Conservation (phyloP, 2,888 invertebrate species). For the Pollenia amentaria region DNA sequence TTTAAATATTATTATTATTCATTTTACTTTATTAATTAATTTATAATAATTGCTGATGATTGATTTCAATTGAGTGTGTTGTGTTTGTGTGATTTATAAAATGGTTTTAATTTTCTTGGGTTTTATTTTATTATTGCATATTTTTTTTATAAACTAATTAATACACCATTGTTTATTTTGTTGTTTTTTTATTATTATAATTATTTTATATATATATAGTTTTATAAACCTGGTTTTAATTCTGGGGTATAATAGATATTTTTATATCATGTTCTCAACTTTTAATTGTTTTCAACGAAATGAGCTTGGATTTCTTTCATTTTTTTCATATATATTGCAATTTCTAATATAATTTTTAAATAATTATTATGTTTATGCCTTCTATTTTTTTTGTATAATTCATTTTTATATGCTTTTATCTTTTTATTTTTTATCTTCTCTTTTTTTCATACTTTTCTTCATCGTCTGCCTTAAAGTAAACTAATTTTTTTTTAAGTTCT, state of each 20-base stretch:
- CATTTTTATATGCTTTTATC: conserved; percentile 73
- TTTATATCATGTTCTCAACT: conserved; percentile 45
- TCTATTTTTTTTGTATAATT: conserved; percentile 26
- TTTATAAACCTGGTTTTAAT: conserved; percentile 73
- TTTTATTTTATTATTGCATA: conserved; percentile 60
- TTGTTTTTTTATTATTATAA: conserved; percentile 31
- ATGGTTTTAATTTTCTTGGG: conserved; percentile 40
- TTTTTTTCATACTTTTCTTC: conserved; percentile 62
- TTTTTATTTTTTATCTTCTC: conserved; percentile 73
- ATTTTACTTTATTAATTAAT: conserved; percentile 5
- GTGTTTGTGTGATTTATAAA: conserved; percentile 37
- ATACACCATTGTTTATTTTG: conserved; percentile 64
- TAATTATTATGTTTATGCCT: conserved; percentile 41
- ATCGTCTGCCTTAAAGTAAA: conserved; percentile 66
- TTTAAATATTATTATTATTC: background rate
- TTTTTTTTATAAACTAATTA: conserved; percentile 69
- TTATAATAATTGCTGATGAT: conserved; percentile 54
- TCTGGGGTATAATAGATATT: conserved; percentile 64
- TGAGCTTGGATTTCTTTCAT: conserved; percentile 47
- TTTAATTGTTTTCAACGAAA: conserved; percentile 70
- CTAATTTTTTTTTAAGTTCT: conserved; percentile 59
- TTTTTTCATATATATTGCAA: conserved; percentile 62
- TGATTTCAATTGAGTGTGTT: conserved; percentile 49
- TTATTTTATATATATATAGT: conserved; percentile 54
- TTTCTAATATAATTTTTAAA: conserved; percentile 63